Evolutionary conservation across 2,888 invertebrate species (phyloP).

Genomic region (Stramonita haemastoma): DNA sequence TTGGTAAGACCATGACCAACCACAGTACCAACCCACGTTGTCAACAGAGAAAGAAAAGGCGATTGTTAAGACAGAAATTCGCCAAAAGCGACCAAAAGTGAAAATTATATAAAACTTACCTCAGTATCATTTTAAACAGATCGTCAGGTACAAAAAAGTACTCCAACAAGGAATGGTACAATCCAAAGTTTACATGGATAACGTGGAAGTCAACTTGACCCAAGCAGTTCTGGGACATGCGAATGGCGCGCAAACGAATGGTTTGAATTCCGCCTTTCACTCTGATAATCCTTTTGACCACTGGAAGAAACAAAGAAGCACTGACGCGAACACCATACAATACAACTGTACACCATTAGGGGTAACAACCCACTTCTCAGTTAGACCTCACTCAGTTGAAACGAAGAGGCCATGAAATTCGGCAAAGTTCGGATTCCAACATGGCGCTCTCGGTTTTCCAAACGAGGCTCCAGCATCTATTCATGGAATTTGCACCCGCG

Average conservation of each 20-base stretch:
- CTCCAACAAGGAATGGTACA: conserved; percentile 36
- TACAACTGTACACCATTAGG: conserved; percentile 21
- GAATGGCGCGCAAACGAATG: conserved; percentile 52
- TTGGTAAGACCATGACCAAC: background rate
- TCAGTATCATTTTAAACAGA: conserved; percentile 23
- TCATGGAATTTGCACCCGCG: conserved; percentile 46
- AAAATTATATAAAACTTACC: conserved; percentile 9
- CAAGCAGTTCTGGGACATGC: conserved; percentile 44
- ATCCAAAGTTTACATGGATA: conserved; percentile 46
- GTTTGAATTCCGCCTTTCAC: conserved; percentile 47
- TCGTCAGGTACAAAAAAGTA: background rate
- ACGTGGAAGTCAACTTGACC: conserved; percentile 51
- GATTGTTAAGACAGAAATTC: background rate
- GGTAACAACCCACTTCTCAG: conserved; percentile 21
- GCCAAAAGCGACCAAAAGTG: background rate
- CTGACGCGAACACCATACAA: conserved; percentile 28
- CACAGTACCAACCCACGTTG: conserved; percentile 20
- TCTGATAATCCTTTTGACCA: conserved; percentile 33
- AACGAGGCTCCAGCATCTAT: conserved; percentile 44
- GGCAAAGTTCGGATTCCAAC: conserved; percentile 52
- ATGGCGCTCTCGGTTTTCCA: conserved; percentile 48
- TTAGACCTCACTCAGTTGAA: conserved; percentile 41
- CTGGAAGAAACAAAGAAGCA: conserved; percentile 29
- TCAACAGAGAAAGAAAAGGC: conserved; percentile 41
- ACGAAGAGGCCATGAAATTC: conserved; percentile 45